Percentiles rank a stretch among this genome's conserved stretches.
Conservation (phyloP, 1,140 invertebrate species). For the Ceratina calcarata region DNA sequence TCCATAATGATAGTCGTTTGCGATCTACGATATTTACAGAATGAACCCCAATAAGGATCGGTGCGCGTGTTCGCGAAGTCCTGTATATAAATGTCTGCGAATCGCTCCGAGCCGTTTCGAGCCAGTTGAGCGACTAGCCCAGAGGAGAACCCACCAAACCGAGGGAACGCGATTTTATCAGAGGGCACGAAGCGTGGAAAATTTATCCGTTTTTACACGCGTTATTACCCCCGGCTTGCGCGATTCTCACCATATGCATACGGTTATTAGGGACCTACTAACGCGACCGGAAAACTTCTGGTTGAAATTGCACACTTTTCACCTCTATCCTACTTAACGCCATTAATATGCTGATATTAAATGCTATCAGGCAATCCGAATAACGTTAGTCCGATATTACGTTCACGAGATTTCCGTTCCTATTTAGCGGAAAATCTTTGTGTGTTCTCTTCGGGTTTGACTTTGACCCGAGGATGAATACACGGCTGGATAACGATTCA, state of each 20-base stretch:
- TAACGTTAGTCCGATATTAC: not conserved
- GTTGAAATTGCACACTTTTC: constrained; percentile 2
- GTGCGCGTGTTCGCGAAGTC: no score
- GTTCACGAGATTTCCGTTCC: not conserved
- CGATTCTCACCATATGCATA: constrained; percentile 18
- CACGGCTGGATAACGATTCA: no score
- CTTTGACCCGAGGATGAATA: not conserved
- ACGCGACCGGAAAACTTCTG: constrained; percentile 21
- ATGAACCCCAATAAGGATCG: not conserved
- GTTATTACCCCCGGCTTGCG: constrained; percentile 24
- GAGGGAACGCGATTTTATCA: constrained; percentile 18
- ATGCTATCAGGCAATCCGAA: not conserved
- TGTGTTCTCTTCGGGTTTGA: not conserved
- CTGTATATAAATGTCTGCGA: no score
- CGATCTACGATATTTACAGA: not conserved
- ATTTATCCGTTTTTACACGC: constrained; percentile 43
- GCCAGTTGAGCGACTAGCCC: not conserved
- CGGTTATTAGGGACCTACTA: constrained; percentile 27
- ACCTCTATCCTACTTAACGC: not conserved
- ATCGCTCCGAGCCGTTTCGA: no score
- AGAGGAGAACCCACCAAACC: not conserved
- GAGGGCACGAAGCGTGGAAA: constrained; percentile 9
- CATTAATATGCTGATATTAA: constrained; percentile 23
- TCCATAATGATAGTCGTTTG: not conserved
- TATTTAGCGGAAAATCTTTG: not conserved